These are phyloP conservation scores for Strigamia transsilvanica DNA, from an alignment of 2,888 invertebrate genomes.

Conservation along the genomic window DNA sequence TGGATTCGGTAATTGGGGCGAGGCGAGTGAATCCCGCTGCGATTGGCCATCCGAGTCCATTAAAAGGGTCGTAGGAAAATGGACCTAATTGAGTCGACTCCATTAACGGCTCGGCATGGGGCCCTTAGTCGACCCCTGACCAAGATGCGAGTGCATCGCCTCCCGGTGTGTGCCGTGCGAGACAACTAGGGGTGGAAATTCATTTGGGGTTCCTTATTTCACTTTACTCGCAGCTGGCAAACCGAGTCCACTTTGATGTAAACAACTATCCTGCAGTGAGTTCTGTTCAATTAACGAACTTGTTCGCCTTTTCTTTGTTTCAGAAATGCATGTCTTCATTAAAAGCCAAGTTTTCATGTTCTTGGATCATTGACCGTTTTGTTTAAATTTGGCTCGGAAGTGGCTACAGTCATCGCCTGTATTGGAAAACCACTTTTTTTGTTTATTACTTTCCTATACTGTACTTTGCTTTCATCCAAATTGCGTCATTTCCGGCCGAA, in stretches of 20 bases:
- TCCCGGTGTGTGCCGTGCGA: constrained; percentile 22
- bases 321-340: too few species aligned
- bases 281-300: neutral
- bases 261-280: neutral
- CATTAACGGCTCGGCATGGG: constrained; percentile 11
- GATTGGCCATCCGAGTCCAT: constrained; percentile 33
- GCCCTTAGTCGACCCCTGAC: constrained; percentile 25
- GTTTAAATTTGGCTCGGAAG: neutral
- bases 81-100: constrained; percentile 36
- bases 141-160: constrained; percentile 2
- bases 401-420: neutral
- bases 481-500: too few species aligned
- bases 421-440: too few species aligned
- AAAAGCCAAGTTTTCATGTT: too few species aligned
- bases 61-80: constrained; percentile 36
- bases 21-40: constrained; percentile 21
- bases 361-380: too few species aligned
- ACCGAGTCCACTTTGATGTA: constrained; percentile 12
- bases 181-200: constrained; percentile 18
- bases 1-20: constrained; percentile 27
- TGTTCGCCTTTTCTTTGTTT: neutral
- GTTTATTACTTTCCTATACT: too few species aligned
- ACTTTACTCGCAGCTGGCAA: neutral
- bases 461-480: too few species aligned
- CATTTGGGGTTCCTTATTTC: constrained; percentile 26